phyloP scores from a whole-genome alignment of 2,113 vertebrate genomes.

The Siniperca chuatsi region DNA sequence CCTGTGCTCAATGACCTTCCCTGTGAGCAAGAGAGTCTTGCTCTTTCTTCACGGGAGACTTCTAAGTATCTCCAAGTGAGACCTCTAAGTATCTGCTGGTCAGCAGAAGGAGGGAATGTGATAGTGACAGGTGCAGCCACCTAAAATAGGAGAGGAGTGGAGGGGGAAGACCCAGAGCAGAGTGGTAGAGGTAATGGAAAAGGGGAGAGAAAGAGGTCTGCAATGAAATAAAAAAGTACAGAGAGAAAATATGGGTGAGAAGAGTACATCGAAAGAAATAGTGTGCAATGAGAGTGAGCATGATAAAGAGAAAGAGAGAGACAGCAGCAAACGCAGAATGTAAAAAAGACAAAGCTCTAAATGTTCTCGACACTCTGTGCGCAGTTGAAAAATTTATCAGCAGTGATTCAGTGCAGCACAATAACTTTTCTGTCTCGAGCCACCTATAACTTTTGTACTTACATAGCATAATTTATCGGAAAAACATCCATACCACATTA shows the following conservation, averaged over 20 bases:
- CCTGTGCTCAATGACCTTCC: background rate
- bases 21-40: slow-evolving; percentile 23
- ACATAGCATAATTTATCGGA: background rate
- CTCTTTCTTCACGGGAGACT: slow-evolving; percentile 62
- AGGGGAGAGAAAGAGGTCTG: slow-evolving; percentile 5
- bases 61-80: slow-evolving; percentile 73
- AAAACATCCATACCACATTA: background rate
- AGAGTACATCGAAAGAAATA: background rate
- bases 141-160: slow-evolving; percentile 80
- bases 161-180: slow-evolving; percentile 53
- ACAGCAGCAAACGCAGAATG: background rate
- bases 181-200: slow-evolving; percentile 30
- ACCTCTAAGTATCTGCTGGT: slow-evolving; percentile 82
- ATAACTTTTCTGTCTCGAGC: background rate
- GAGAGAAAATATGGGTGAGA: background rate
- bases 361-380: background rate
- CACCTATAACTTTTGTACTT: background rate
- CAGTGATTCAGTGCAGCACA: background rate
- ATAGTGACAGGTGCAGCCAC: slow-evolving; percentile 86
- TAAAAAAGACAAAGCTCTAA: background rate
- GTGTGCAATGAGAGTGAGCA: background rate
- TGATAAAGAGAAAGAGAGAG: background rate
- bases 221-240: slow-evolving; percentile 13
- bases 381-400: slow-evolving; percentile 11
- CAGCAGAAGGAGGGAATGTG: slow-evolving; percentile 85